Evolutionary conservation across 1,140 invertebrate genomes (phyloP).

Genomic region (Anadara kagoshimensis): DNA sequence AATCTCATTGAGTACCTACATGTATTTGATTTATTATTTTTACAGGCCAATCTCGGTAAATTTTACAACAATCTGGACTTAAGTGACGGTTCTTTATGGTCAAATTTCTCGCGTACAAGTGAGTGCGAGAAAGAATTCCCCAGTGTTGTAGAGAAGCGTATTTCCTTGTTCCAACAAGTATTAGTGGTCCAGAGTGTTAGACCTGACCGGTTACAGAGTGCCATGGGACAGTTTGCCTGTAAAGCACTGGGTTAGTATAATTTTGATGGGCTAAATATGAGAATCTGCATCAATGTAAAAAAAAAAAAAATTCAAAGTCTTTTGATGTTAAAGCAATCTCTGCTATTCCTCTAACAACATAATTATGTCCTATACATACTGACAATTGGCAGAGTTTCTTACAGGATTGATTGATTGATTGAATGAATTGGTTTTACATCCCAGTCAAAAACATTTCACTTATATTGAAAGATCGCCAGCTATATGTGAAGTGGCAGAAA

Average conservation of each 20-base stretch:
- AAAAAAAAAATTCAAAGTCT: neutral
- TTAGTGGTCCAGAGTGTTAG: conserved; percentile 86
- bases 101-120: conserved; percentile 78
- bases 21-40: conserved; percentile 9
- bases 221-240: conserved; percentile 83
- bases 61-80: conserved; percentile 80
- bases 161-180: conserved; percentile 89
- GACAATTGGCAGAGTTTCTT: no score
- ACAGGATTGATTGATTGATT: no score
- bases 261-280: neutral
- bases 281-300: neutral
- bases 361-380: no score
- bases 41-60: conserved; percentile 77
- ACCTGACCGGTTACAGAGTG: conserved; percentile 86
- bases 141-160: conserved; percentile 74
- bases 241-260: conserved; percentile 79
- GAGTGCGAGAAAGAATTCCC: conserved; percentile 79
- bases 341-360: neutral
- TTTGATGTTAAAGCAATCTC: neutral
- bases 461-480: no score
- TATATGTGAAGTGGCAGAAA: no score
- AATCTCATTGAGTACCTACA: neutral
- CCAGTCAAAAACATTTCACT: no score
- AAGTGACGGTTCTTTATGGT: conserved; percentile 80
- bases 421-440: no score